Conservation (phyloP, 2,888 invertebrate genomes). For the Eurytoma californica region DNA sequence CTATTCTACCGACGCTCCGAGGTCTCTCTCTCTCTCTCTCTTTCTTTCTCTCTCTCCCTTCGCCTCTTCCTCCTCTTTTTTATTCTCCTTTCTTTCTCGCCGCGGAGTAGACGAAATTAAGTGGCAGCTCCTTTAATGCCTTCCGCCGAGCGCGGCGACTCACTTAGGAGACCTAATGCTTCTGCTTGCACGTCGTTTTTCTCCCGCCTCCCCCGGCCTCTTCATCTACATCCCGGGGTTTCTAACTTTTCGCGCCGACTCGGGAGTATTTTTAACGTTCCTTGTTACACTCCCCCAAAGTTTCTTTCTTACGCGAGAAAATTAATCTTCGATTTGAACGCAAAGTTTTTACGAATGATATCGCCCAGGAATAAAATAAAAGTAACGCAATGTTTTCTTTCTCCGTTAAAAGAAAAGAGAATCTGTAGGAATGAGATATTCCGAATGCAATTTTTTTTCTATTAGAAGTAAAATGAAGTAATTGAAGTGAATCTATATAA, state of each 20-base stretch:
- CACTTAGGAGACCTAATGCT: slow-evolving; percentile 30
- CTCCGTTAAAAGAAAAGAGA: no score
- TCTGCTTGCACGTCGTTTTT: slow-evolving; percentile 32
- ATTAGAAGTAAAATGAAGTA: no score
- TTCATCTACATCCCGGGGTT: neutral
- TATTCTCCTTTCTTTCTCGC: slow-evolving; percentile 24
- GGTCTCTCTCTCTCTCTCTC: neutral
- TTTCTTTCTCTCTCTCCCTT: neutral
- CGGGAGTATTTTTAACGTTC: neutral
- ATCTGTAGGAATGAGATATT: no score
- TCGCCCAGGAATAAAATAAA: no score
- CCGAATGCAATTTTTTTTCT: no score
- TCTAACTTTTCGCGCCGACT: slow-evolving; percentile 14
- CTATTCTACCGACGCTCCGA: slow-evolving; percentile 20
- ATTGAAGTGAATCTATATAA: no score
- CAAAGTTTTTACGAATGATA: neutral
- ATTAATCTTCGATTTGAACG: neutral
- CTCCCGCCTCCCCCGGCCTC: neutral
- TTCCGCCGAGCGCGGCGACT: slow-evolving; percentile 27
- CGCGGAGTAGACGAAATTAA: slow-evolving; percentile 43
- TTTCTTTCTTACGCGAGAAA: neutral
- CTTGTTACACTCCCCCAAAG: slow-evolving; percentile 4
- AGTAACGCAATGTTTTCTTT: no score
- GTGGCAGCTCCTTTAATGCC: slow-evolving; percentile 46
- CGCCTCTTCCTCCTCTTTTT: slow-evolving; percentile 4